Percentiles rank a stretch among this genome's conserved stretches.
Evolutionary conservation across 2,888 invertebrate genomes (phyloP).

Genomic region (Drosophila greeni): DNA sequence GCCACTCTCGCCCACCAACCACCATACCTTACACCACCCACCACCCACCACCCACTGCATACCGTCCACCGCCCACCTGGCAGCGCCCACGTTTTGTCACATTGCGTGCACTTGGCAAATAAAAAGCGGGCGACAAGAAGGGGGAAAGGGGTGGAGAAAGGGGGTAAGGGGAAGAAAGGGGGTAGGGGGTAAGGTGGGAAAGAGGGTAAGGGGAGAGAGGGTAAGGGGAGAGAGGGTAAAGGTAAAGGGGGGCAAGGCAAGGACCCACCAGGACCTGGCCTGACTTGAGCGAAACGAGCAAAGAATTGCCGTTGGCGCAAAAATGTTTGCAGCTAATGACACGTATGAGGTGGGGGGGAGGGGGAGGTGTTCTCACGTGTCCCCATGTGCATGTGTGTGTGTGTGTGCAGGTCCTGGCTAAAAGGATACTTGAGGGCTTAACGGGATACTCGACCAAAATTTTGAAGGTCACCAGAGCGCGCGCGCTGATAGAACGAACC

Average conservation of each 20-base stretch:
- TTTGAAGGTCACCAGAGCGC: constrained; percentile 64
- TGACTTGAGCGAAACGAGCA: neutral
- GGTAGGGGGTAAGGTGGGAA: too few species aligned
- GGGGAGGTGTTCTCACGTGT: constrained; percentile 12
- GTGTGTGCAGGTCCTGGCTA: constrained; percentile 33
- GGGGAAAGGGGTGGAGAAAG: neutral
- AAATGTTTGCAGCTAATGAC: constrained; percentile 67
- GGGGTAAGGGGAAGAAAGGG: too few species aligned
- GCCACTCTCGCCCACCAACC: constrained; percentile 15
- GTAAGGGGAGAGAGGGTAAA: too few species aligned
- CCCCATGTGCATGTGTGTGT: constrained; percentile 15
- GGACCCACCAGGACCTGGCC: neutral
- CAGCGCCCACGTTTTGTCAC: constrained; percentile 53
- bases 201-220: too few species aligned
- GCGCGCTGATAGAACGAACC: constrained; percentile 28
- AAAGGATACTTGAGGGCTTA: constrained; percentile 65
- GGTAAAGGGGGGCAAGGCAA: too few species aligned
- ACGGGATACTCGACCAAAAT: constrained; percentile 52
- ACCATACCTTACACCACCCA: neutral
- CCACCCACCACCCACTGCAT: neutral
- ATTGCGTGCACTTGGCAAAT: constrained; percentile 68
- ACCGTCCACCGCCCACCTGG: constrained; percentile 3
- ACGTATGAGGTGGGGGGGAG: constrained; percentile 22
- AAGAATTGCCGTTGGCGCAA: constrained; percentile 49
- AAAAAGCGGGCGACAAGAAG: constrained; percentile 48